A percentile compares a stretch with the other conserved stretches of the same genome.
These are phyloP conservation scores for Botrylloides violaceus DNA, from an alignment of 23 tunicate species.

Conservation along the genomic window DNA sequence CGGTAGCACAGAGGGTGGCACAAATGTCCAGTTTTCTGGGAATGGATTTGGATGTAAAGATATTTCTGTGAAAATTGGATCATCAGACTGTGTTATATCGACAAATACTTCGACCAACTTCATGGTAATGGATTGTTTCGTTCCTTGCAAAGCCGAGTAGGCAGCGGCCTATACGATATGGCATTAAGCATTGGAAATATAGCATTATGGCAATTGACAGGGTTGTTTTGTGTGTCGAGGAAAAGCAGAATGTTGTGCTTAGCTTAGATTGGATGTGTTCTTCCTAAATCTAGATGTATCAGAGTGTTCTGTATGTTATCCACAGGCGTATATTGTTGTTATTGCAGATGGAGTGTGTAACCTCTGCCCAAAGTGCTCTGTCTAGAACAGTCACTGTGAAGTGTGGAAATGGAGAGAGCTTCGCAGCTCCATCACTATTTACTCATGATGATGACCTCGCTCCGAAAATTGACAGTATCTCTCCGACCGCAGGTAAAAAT, in stretches of 20 bases:
- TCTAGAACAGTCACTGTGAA: not conserved
- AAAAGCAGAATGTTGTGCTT: too few species aligned
- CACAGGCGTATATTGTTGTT: not conserved
- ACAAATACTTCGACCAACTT: conserved; percentile 10
- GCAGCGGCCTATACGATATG: not conserved
- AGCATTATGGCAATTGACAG: too few species aligned
- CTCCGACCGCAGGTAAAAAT: not conserved
- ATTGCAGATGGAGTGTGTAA: not conserved
- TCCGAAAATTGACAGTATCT: not conserved
- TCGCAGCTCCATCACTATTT: not conserved
- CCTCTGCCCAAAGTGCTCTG: not conserved
- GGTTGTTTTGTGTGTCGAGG: too few species aligned
- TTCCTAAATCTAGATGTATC: too few species aligned
- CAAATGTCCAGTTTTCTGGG: conserved; percentile 38
- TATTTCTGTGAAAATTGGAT: conserved; percentile 34
- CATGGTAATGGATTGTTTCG: conserved; percentile 1
- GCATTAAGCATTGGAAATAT: too few species aligned
- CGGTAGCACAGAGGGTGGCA: conserved; percentile 67
- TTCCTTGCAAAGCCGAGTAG: not conserved
- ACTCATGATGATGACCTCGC: not conserved
- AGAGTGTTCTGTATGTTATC: not conserved
- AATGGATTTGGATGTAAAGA: conserved; percentile 42
- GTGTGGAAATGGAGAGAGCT: not conserved
- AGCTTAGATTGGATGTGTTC: too few species aligned
- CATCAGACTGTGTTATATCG: conserved; percentile 20